These are phyloP conservation scores for Suricata suricatta DNA, from an alignment of 2,113 vertebrate genomes.

Conservation along the genomic window DNA sequence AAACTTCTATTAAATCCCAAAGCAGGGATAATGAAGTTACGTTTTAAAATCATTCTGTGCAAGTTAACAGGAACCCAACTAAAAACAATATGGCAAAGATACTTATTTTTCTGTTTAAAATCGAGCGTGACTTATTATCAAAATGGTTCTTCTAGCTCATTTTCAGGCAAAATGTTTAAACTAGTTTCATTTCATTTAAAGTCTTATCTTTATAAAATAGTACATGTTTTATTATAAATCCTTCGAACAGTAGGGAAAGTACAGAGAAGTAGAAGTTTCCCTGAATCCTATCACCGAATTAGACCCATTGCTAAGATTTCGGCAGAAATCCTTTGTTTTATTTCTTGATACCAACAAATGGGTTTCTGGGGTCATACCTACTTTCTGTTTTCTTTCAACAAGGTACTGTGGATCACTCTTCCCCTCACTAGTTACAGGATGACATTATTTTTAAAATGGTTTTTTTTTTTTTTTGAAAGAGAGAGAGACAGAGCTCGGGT, in stretches of 20 bases:
- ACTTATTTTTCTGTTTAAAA: constrained; percentile 29
- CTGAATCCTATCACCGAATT: too few relatives aligned
- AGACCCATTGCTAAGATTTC: background rate
- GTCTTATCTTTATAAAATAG: background rate
- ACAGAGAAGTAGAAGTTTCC: background rate
- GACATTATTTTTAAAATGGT: background rate
- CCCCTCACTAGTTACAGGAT: background rate
- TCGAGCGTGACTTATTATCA: background rate
- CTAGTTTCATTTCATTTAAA: background rate
- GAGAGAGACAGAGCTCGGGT: too few relatives aligned
- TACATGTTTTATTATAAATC: background rate
- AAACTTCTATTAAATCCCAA: background rate
- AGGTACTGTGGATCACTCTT: background rate
- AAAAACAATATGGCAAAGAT: background rate
- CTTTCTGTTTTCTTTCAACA: background rate
- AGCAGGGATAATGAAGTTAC: background rate
- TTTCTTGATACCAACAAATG: background rate
- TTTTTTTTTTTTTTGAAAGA: too few relatives aligned
- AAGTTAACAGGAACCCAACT: background rate
- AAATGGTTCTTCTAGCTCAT: background rate
- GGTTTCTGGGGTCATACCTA: background rate
- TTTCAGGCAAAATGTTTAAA: background rate
- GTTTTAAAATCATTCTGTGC: background rate
- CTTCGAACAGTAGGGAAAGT: background rate
- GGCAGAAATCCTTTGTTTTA: background rate